These are phyloP conservation scores for Tetanocera ferruginea DNA, from an alignment of 2,888 invertebrate genomes.

Conservation along the genomic window DNA sequence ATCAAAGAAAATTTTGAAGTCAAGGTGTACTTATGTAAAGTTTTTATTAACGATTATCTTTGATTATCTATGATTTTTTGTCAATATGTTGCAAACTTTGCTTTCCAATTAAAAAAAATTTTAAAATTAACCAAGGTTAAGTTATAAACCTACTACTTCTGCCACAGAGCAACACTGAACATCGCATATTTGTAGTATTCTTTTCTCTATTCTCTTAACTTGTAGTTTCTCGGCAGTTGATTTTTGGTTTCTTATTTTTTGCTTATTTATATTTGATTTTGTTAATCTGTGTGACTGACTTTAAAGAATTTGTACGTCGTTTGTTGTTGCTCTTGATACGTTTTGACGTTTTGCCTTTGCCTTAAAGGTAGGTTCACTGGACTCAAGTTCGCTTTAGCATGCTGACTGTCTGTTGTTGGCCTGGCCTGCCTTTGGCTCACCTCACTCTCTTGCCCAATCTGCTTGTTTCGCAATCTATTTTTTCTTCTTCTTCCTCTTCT, in stretches of 20 bases:
- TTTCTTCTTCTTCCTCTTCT: not conserved
- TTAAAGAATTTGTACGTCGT: conserved; percentile 4
- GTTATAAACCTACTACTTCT: not conserved
- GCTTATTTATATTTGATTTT: not conserved
- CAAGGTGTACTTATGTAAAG: too few species aligned
- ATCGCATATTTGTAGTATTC: not conserved
- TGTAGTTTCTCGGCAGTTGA: not conserved
- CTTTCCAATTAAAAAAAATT: too few species aligned
- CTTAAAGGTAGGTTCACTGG: conserved; percentile 5
- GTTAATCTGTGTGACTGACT: not conserved
- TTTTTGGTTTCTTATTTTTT: not conserved
- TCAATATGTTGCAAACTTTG: too few species aligned
- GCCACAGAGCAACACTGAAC: not conserved
- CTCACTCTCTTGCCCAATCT: not conserved
- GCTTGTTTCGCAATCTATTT: too few species aligned
- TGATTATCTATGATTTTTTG: too few species aligned
- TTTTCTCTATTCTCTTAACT: not conserved
- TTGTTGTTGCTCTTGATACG: not conserved
- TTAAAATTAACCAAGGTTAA: too few species aligned
- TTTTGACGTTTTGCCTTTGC: not conserved
- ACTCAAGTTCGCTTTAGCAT: not conserved
- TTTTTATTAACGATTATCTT: too few species aligned
- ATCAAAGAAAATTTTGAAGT: too few species aligned
- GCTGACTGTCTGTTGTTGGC: not conserved
- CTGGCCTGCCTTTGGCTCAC: too few species aligned